Conservation (phyloP, 2,113 vertebrate genomes). For the Gallinago paraguaiae region DNA sequence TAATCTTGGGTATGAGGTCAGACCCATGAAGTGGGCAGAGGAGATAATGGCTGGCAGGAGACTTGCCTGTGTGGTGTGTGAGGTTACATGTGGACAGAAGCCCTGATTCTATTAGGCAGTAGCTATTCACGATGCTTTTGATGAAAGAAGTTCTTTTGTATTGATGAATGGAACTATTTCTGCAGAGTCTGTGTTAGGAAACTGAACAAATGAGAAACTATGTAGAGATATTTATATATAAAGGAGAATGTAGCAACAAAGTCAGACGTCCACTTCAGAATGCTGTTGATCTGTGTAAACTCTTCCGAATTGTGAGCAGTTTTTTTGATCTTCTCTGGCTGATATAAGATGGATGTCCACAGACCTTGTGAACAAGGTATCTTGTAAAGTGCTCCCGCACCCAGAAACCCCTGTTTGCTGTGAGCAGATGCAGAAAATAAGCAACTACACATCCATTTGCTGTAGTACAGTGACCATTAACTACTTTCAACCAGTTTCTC, state of each 20-base stretch:
- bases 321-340: background rate
- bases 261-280: background rate
- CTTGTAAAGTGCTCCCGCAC: background rate
- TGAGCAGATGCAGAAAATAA: background rate
- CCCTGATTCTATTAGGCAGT: background rate
- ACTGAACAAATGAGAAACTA: background rate
- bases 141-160: background rate
- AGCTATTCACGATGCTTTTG: background rate
- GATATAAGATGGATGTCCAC: background rate
- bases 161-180: background rate
- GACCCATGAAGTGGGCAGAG: background rate
- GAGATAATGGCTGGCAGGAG: background rate
- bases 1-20: background rate
- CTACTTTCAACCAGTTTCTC: background rate
- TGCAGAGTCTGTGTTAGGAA: background rate
- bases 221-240: background rate
- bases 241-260: background rate
- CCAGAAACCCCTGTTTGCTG: background rate
- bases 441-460: background rate
- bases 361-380: background rate
- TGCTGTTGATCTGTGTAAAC: background rate
- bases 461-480: background rate
- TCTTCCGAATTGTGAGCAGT: background rate
- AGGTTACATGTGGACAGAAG: background rate
- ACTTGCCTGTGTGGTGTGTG: background rate